Conservation (phyloP, 1,140 invertebrate genomes). For the Belonocnema kinseyi region DNA sequence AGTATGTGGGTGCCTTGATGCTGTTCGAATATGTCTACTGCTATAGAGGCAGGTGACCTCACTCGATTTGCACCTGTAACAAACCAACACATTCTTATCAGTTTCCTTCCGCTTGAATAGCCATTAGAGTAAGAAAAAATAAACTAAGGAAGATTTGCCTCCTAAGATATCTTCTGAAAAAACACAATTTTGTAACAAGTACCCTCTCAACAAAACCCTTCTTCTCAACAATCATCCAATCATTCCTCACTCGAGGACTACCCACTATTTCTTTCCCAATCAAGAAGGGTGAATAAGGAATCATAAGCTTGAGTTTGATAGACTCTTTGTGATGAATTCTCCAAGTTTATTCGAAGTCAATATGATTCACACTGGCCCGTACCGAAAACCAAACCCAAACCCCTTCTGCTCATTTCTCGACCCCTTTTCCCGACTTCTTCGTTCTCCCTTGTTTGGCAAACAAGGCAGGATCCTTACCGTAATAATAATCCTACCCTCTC, state of each 20-base stretch:
- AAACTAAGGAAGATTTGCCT: too few species aligned
- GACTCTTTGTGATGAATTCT: slow-evolving; percentile 40
- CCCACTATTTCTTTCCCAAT: slow-evolving; percentile 17
- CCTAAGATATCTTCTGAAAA: background rate
- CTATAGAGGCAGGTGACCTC: slow-evolving; percentile 80
- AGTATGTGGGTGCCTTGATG: slow-evolving; percentile 98
- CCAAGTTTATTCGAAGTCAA: slow-evolving; percentile 22
- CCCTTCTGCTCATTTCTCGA: slow-evolving; percentile 39
- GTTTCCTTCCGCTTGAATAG: background rate
- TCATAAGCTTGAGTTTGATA: slow-evolving; percentile 12
- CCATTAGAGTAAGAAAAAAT: background rate
- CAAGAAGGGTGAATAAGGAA: slow-evolving; percentile 22
- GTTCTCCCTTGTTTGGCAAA: slow-evolving; percentile 57
- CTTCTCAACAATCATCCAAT: slow-evolving; percentile 7
- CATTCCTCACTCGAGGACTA: background rate
- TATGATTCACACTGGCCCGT: slow-evolving; percentile 35
- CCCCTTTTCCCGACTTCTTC: slow-evolving; percentile 50
- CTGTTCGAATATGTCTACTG: slow-evolving; percentile 94
- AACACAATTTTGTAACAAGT: slow-evolving; percentile 26
- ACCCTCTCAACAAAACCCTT: background rate
- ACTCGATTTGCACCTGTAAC: slow-evolving; percentile 82
- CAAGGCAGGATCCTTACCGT: slow-evolving; percentile 56
- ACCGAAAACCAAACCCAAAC: slow-evolving; percentile 44
- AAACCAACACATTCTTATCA: slow-evolving; percentile 58
- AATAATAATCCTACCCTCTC: slow-evolving; percentile 60